Percentiles rank a stretch among this genome's conserved stretches.
Conservation (phyloP, 2,797 vertebrate species). For the Cirrhinus mrigala region DNA sequence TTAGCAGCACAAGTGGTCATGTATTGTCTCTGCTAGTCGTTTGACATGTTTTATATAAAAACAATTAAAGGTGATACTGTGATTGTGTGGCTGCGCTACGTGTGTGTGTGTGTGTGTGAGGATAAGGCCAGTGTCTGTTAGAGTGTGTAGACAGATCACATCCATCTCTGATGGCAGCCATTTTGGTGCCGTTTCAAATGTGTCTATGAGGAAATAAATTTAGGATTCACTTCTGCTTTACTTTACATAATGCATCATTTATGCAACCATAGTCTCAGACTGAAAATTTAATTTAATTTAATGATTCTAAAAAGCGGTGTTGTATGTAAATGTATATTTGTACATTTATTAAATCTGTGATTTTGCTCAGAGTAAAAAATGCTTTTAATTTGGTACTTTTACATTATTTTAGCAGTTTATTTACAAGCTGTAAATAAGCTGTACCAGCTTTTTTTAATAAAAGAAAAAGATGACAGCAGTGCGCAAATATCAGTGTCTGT, state of each 20-base stretch:
- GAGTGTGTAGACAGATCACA: conserved; percentile 57
- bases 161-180: conserved; percentile 43
- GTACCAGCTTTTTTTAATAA: conserved; percentile 35
- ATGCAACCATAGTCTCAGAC: background rate
- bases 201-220: conserved; percentile 38
- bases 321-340: conserved; percentile 3
- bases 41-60: conserved; percentile 48
- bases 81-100: background rate
- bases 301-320: background rate
- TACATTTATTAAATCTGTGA: background rate
- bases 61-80: conserved; percentile 47
- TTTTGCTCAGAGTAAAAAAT: conserved; percentile 6
- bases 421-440: conserved; percentile 35
- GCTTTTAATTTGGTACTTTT: conserved; percentile 1
- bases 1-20: conserved; percentile 34
- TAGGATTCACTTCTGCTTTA: conserved; percentile 40
- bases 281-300: background rate
- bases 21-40: conserved; percentile 28
- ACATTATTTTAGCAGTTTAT: background rate
- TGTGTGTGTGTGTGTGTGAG: background rate
- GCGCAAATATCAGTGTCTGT: conserved; percentile 43
- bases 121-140: conserved; percentile 30
- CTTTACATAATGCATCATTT: conserved; percentile 3
- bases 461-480: conserved; percentile 46
- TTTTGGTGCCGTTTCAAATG: conserved; percentile 53